Percentiles rank a stretch among this genome's conserved stretches.
Conservation (phyloP, 2,113 vertebrate genomes). For the Oceanodroma tethys region DNA sequence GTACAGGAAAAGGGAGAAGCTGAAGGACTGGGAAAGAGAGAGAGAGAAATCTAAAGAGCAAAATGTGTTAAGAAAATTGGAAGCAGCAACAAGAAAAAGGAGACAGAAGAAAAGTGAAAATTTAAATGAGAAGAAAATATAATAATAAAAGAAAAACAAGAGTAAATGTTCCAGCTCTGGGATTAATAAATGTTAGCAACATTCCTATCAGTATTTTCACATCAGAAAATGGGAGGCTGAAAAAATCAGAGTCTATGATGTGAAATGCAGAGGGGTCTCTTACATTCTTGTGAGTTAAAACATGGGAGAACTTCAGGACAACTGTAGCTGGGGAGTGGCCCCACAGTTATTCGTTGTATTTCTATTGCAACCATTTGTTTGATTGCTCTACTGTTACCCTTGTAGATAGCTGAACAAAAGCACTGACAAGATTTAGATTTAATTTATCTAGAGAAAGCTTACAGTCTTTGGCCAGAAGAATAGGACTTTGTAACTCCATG, state of each 20-base stretch:
- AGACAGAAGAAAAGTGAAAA: neutral
- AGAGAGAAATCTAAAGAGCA: neutral
- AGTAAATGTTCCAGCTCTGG: neutral
- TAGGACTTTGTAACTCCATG: neutral
- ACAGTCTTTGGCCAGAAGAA: neutral
- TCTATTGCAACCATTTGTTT: neutral
- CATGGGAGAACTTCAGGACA: neutral
- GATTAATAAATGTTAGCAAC: neutral
- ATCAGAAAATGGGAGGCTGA: neutral
- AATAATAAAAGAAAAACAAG: neutral
- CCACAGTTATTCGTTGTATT: neutral
- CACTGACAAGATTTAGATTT: neutral
- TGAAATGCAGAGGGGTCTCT: neutral
- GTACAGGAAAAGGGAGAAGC: neutral
- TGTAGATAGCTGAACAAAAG: neutral
- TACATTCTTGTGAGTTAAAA: neutral
- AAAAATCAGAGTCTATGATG: neutral
- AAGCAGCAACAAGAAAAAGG: neutral
- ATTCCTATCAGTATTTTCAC: neutral
- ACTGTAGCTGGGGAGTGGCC: neutral
- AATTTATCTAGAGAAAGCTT: neutral
- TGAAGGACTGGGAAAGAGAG: neutral
- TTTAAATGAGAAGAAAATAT: neutral
- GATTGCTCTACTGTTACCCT: neutral
- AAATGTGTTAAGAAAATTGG: neutral